Base-by-base conservation (phyloP, 1,140 invertebrate species). In the Psix sp. region DNA sequence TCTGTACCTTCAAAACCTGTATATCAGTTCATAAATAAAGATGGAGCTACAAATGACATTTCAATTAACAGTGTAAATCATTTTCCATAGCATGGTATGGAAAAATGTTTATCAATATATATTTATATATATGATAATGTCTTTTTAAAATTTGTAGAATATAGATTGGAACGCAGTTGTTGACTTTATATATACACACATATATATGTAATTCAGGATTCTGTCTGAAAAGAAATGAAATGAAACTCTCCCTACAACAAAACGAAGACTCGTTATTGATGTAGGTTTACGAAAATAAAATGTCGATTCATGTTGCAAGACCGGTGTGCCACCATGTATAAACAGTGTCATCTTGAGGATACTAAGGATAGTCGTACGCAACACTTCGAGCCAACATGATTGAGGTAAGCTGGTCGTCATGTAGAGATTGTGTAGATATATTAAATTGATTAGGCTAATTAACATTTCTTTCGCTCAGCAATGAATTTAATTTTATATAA, bases 331-430 rank as follows among this genome's bases (percentile, higher is more conserved):
- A 63, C 39, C 48, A 29, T 35, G 24, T 62, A 75, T 72, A 71
- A 82, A 81, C 77, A 80, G 76, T 82, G 66, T 70, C 62, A 77
- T 79, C 78, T 48, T 21, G 54, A 66, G 36, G 40, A 67, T 76
- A 45, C 49, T 43, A 48, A 49, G 45, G 60, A 83, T 80, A 84
- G 80, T 84, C 74, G 76, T 51, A 52, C 57, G 65, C 63, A 46
- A 77, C 43, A 63, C 80, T 74, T 48, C 68, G 77, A 80, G 43
- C 51, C 24, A 83, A 78, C 79, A 84, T 83, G 83, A 77, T 79
- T 75, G 65, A 82, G 82, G 83, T 84, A 77, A 82, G 82, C 48
- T 49, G 7, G 18, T 43, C 17, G 20, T 24, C 21, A 24, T 5
- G 4, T 5, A 24, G 21, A 24, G 9, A 24, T 24, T 24, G 21